Evolutionary conservation across 2,888 invertebrate genomes (phyloP).

Genomic region (Megastigmus dorsalis): DNA sequence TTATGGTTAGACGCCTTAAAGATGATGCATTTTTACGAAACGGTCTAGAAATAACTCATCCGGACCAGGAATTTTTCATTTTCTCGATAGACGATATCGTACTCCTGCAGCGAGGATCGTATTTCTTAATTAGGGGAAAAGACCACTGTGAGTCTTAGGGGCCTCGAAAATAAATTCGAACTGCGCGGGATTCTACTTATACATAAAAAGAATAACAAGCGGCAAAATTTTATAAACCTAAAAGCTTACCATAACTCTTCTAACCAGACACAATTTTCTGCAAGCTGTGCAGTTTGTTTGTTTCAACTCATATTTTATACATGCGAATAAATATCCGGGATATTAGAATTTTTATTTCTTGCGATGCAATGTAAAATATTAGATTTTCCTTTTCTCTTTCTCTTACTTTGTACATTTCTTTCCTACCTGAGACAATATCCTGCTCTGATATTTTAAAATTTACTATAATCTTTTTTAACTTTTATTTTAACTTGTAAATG

Average conservation of each 20-base stretch:
- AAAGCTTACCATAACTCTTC: conserved; percentile 28
- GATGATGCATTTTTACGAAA: not conserved
- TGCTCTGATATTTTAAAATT: too few relatives aligned
- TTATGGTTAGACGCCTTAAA: not conserved
- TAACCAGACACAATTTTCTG: conserved; percentile 14
- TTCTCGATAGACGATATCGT: conserved; percentile 30
- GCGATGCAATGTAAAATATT: too few relatives aligned
- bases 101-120: conserved; percentile 32
- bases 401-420: too few relatives aligned
- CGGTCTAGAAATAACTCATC: conserved; percentile 1
- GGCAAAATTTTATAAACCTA: not conserved
- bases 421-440: too few relatives aligned
- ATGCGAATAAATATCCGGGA: conserved; percentile 4
- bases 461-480: too few relatives aligned
- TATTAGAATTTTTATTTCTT: too few relatives aligned
- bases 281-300: conserved; percentile 7
- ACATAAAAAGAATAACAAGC: not conserved
- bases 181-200: conserved; percentile 25
- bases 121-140: conserved; percentile 48
- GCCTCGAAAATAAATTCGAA: conserved; percentile 25
- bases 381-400: too few relatives aligned
- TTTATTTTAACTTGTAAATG: too few relatives aligned
- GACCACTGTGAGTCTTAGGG: conserved; percentile 25
- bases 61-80: conserved; percentile 25
- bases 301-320: conserved; percentile 25